These are phyloP conservation scores for Sus cebifrons DNA, from an alignment of 2,797 vertebrate species.

Conservation along the genomic window DNA sequence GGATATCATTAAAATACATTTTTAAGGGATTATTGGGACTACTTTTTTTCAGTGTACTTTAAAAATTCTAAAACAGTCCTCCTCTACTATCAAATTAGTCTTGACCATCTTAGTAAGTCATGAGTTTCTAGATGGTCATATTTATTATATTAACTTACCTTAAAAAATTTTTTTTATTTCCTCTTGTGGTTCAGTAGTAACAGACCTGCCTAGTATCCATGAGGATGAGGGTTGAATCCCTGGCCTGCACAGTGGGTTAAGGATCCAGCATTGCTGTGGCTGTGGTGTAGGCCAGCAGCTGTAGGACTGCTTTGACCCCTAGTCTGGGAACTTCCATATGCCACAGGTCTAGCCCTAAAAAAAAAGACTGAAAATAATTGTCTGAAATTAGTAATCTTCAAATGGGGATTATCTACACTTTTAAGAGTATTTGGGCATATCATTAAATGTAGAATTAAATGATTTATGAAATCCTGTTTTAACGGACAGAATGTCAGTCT, in stretches of 20 bases:
- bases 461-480: background rate
- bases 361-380: background rate
- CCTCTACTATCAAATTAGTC: background rate
- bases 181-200: too few species aligned
- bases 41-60: conserved; percentile 48
- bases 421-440: background rate
- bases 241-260: too few species aligned
- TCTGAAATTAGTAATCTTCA: conserved; percentile 30
- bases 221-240: too few species aligned
- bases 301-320: too few species aligned
- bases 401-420: background rate
- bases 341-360: too few species aligned
- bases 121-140: conserved; percentile 45
- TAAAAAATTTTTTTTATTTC: background rate
- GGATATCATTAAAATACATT: conserved; percentile 48
- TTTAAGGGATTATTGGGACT: conserved; percentile 49
- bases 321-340: too few species aligned
- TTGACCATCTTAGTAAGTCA: background rate
- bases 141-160: conserved; percentile 35
- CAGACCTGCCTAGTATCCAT: too few species aligned
- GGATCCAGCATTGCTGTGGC: too few species aligned
- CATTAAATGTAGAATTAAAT: background rate
- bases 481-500: conserved; percentile 17
- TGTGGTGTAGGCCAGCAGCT: too few species aligned
- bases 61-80: conserved; percentile 39